phyloP scores from a whole-genome alignment of 2,888 invertebrate species.

The Himalopsyche japonica region DNA sequence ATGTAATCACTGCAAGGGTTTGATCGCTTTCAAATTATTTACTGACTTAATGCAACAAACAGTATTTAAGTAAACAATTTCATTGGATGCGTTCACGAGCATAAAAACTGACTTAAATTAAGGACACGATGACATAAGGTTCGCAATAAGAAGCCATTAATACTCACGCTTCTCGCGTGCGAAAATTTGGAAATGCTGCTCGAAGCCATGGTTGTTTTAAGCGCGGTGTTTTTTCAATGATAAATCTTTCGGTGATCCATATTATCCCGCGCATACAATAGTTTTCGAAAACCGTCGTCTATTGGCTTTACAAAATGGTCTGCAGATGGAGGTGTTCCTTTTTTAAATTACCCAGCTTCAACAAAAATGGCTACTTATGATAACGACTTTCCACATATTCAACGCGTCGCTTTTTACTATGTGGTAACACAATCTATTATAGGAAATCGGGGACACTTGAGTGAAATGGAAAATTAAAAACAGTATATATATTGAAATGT shows the following conservation, averaged over 20 bases:
- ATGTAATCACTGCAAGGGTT: background rate
- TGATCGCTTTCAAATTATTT: background rate
- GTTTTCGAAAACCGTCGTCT: constrained; percentile 23
- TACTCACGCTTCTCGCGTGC: constrained; percentile 26
- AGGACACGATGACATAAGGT: constrained; percentile 30
- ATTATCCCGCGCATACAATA: constrained; percentile 32
- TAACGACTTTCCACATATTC: constrained; percentile 3
- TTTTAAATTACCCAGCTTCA: constrained; percentile 19
- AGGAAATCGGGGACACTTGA: background rate
- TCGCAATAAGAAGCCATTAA: background rate
- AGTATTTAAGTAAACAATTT: background rate
- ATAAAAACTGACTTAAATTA: background rate
- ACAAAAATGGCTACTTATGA: constrained; percentile 23
- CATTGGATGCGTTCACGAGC: background rate
- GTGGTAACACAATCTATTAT: background rate
- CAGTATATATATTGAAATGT: too few relatives aligned
- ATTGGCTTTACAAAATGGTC: constrained; percentile 34
- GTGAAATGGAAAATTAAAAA: background rate
- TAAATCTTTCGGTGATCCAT: background rate
- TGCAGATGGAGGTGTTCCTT: constrained; percentile 33
- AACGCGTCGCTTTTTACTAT: constrained; percentile 10
- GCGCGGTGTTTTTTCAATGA: background rate
- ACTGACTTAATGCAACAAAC: background rate
- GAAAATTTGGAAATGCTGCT: constrained; percentile 31
- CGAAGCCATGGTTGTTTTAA: constrained; percentile 22